Percentiles rank a stretch among this genome's conserved stretches.
phyloP scores from a whole-genome alignment of 1,140 invertebrate species.

The Hypothenemus hampei region DNA sequence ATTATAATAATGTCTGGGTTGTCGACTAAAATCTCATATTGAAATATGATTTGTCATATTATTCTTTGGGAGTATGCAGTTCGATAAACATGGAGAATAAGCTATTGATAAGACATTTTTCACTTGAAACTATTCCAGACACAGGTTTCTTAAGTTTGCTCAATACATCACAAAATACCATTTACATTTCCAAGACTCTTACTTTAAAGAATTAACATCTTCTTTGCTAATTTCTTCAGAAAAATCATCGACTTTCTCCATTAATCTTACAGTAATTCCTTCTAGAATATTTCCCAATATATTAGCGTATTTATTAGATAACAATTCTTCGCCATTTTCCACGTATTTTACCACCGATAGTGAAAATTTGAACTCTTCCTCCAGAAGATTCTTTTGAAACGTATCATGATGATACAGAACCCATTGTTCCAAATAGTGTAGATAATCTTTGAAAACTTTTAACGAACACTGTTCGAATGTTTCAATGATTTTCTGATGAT shows the following conservation, averaged over 20 bases:
- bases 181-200: too few relatives aligned
- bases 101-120: too few relatives aligned
- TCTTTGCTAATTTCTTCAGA: constrained; percentile 27
- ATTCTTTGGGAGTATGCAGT: too few relatives aligned
- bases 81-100: too few relatives aligned
- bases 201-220: constrained; percentile 38
- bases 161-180: too few relatives aligned
- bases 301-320: constrained; percentile 64
- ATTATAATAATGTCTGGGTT: too few relatives aligned
- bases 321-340: constrained; percentile 59
- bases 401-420: constrained; percentile 61
- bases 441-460: constrained; percentile 55
- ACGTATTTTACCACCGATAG: constrained; percentile 66
- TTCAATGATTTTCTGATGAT: constrained; percentile 54
- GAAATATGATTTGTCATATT: too few relatives aligned
- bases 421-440: constrained; percentile 71
- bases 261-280: constrained; percentile 51
- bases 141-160: too few relatives aligned
- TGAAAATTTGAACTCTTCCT: constrained; percentile 76
- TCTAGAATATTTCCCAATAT: constrained; percentile 49
- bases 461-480: constrained; percentile 76
- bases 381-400: constrained; percentile 70
- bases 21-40: too few relatives aligned
- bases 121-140: too few relatives aligned
- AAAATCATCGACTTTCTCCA: constrained; percentile 51